Conservation (phyloP, 2,113 vertebrate species). For the Capreolus pygargus region DNA sequence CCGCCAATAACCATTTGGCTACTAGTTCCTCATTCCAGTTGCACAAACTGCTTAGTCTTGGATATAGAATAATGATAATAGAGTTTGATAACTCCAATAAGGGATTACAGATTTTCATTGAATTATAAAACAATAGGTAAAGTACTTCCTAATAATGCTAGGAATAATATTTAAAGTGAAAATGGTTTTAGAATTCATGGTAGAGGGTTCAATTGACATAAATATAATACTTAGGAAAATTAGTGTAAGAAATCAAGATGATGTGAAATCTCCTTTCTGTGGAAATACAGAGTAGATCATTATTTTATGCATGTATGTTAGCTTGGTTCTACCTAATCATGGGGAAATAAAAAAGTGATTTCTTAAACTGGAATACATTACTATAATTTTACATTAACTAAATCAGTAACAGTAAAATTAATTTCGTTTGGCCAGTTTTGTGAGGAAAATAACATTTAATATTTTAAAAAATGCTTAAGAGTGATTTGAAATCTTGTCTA, state of each 20-base stretch:
- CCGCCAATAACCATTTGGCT: not conserved
- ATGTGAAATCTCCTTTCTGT: not conserved
- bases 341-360: not conserved
- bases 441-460: not conserved
- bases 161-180: not conserved
- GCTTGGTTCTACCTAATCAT: not conserved
- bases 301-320: not conserved
- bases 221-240: not conserved
- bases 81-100: not conserved
- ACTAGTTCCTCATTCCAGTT: not conserved
- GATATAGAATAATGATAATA: not conserved
- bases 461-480: not conserved
- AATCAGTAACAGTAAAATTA: not conserved
- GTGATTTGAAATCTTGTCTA: not conserved
- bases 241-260: not conserved
- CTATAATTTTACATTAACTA: not conserved
- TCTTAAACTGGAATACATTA: not conserved
- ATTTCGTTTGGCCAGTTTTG: not conserved
- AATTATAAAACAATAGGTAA: not conserved
- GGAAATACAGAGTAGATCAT: not conserved
- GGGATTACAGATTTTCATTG: not conserved
- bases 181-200: not conserved
- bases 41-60: not conserved
- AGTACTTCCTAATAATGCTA: not conserved
- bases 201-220: not conserved